Evolutionary conservation across 2,797 vertebrate species (phyloP), one percentile per base, ranked within the genome.

Genomic region (Acipenser transmontanus): DNA sequence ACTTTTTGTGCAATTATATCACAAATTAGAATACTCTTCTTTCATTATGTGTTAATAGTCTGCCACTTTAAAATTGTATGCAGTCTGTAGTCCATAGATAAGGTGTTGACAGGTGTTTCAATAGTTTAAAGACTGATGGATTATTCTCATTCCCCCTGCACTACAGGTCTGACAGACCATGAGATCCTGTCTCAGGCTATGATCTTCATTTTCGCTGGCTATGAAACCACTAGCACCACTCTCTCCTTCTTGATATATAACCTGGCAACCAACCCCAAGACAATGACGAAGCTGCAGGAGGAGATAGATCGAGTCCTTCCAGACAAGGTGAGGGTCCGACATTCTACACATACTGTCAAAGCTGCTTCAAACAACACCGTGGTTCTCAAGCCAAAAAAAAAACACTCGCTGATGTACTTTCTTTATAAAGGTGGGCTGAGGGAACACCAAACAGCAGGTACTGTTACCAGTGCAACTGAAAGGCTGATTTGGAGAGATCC

Each of bases 131-230:
- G 12, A 11, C 2, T 57, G 9, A 12, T 57, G 12, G 11, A 57
- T 57, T 7, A 57, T 57, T 57, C 7, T 51, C 47, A 49, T 56
- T 12, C 7, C 11, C 49, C 47, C 9, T 13, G 48, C 20, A 61
- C 70, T 64, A n/a, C 76, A 95, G 93, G 85, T 50, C 77, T 95
- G 69, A 93, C 60, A 0, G 91, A 94, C 72, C 81, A 87, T 6
- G 93, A 95, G 79, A 85, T 95, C 73, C 82, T 91, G 62, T 88
- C 91, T n/a, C 92, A 95, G 66, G 81, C 89, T 6, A 77, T 91
- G 74, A 74, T 84, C 59, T 93, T 93, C 69, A 72, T 94, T 63
- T 82, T 91, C 61, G 92, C 84, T 57, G 93, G 90, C 11, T 94
- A 90, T 8, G 91, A 93, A 72, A 91, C 91, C 11, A 91, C 61